Percentiles rank a stretch among this genome's conserved stretches.
These are phyloP conservation scores for Illadopsis cleaveri DNA, from an alignment of 2,113 vertebrate genomes.

Conservation along the genomic window DNA sequence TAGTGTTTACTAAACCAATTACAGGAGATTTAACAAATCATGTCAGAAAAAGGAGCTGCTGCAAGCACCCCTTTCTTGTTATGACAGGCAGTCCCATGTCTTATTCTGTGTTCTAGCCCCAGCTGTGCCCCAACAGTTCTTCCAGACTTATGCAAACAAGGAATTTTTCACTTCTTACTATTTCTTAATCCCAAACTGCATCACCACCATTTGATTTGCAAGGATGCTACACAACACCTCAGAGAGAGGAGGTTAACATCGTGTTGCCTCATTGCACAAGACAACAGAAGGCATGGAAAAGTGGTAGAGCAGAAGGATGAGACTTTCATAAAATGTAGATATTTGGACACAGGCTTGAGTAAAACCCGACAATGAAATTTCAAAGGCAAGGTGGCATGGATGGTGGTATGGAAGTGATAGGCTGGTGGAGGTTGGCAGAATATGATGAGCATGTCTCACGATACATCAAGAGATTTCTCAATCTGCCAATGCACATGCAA, in stretches of 20 bases:
- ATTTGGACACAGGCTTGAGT: background rate
- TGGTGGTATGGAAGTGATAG: background rate
- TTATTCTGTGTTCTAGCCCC: background rate
- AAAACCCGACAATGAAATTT: background rate
- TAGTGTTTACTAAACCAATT: constrained; percentile 14
- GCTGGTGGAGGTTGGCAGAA: background rate
- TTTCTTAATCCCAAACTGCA: background rate
- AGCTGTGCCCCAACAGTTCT: background rate
- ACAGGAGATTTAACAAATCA: background rate
- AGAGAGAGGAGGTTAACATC: background rate
- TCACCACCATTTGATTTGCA: background rate
- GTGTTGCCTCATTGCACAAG: background rate
- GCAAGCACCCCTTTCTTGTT: constrained; percentile 12
- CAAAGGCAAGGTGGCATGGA: background rate
- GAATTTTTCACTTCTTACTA: background rate
- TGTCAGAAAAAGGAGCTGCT: background rate
- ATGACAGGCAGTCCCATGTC: background rate
- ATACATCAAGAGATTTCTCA: background rate
- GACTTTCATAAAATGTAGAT: background rate
- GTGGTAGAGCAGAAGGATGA: background rate
- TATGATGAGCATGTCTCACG: background rate
- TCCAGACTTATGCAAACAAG: background rate
- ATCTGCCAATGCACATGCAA: background rate
- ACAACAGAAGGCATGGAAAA: background rate
- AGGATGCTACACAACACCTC: background rate